phyloP scores from a whole-genome alignment of 2,113 vertebrate species.

The Poecilia latipinna region DNA sequence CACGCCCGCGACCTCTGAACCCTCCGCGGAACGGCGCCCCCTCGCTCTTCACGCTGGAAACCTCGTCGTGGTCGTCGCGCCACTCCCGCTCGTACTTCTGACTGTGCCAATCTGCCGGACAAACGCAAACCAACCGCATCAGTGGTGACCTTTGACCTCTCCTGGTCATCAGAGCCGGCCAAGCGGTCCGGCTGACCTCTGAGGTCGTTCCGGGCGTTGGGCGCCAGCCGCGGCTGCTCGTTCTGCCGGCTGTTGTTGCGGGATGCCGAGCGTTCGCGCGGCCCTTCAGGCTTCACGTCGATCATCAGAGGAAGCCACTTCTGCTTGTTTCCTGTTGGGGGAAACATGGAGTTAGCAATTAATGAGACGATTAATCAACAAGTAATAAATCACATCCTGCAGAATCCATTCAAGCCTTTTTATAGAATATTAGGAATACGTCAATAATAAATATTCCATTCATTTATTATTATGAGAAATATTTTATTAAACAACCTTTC shows the following conservation, averaged over 20 bases:
- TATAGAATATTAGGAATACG: too few species aligned
- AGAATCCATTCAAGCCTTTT: too few species aligned
- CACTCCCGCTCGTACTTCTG: conserved; percentile 93
- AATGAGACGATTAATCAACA: too few species aligned
- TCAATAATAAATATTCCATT: too few species aligned
- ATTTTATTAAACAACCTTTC: too few species aligned
- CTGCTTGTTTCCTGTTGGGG: conserved; percentile 91
- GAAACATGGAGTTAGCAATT: conserved; percentile 15
- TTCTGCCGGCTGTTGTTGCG: conserved; percentile 91
- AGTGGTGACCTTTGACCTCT: neutral
- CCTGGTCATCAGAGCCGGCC: too few species aligned
- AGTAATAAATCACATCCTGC: too few species aligned
- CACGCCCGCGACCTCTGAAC: conserved; percentile 91
- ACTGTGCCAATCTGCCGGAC: conserved; percentile 88
- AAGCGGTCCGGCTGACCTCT: conserved; percentile 82
- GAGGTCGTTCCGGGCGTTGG: conserved; percentile 88
- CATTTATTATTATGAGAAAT: too few species aligned
- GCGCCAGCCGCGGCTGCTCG: conserved; percentile 87
- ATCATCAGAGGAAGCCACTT: conserved; percentile 98
- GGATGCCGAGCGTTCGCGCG: conserved; percentile 91
- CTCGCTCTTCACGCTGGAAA: conserved; percentile 97
- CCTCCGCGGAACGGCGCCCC: conserved; percentile 91
- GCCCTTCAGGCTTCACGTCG: conserved; percentile 95
- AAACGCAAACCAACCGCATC: neutral
- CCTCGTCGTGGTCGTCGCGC: conserved; percentile 93